These are phyloP conservation scores for Dryobota labecula DNA, from an alignment of 2,888 invertebrate species.

Conservation along the genomic window DNA sequence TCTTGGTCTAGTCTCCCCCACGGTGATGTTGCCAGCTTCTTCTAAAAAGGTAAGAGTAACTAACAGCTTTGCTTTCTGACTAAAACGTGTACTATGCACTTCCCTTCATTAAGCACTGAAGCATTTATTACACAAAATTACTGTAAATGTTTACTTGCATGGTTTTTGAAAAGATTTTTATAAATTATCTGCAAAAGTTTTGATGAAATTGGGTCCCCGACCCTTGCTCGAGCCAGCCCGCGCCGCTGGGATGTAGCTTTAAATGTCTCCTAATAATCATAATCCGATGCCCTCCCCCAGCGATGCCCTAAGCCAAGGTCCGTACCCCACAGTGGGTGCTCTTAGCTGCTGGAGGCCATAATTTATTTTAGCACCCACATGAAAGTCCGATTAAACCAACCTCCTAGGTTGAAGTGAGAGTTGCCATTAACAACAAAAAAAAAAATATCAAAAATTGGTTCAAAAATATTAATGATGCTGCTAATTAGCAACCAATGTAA, in stretches of 20 bases:
- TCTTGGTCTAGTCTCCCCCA: constrained; percentile 42
- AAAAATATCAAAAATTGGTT: too few relatives aligned
- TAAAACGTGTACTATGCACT: constrained; percentile 40
- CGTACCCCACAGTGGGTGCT: too few relatives aligned
- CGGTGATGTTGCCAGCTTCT: constrained; percentile 49
- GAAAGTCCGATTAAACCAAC: too few relatives aligned
- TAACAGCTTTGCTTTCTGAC: constrained; percentile 60
- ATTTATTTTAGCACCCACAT: too few relatives aligned
- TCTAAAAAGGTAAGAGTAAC: constrained; percentile 60
- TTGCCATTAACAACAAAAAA: too few relatives aligned
- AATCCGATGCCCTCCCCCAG: too few relatives aligned
- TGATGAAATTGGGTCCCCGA: not conserved
- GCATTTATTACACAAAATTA: constrained; percentile 21
- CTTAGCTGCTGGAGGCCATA: too few relatives aligned
- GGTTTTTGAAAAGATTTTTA: constrained; percentile 6
- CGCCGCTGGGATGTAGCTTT: too few relatives aligned
- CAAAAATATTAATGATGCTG: not conserved
- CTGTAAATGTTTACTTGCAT: constrained; percentile 34
- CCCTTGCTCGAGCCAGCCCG: too few relatives aligned
- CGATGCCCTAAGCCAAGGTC: too few relatives aligned
- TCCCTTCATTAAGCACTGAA: constrained; percentile 38
- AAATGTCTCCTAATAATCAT: too few relatives aligned
- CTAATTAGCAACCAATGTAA: not conserved
- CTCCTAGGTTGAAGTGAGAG: too few relatives aligned
- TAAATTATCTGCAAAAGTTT: not conserved